Base-by-base conservation (phyloP, 2,888 invertebrate species). In the Drosophila subsilvestris region DNA sequence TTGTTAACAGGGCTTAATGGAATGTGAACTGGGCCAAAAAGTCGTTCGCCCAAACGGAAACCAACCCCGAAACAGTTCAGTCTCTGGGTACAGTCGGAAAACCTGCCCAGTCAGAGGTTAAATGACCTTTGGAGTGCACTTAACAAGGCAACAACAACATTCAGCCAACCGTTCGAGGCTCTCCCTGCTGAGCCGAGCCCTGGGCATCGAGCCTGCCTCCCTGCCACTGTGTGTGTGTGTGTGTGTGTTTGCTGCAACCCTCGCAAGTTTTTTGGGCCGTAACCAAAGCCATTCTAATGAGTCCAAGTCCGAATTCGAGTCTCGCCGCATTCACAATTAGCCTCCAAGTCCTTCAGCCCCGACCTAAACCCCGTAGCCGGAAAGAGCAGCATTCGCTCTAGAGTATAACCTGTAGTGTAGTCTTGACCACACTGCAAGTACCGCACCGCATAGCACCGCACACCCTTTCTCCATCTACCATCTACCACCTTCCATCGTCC, bases 321-420 rank as follows among this genome's bases (percentile, higher is more conserved):
- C 61, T 66, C 49, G 67, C 74, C 72, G 78, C 78, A 80, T 86
- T 86, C 86, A 80, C 88, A 83, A 83, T 83, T 83, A 88, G 88
- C 83, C 68, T 57, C 12, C 57, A 50, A 62, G 50, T 51, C 71
- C 72, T 56, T 66, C 18, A 32, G 60, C 48, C 29, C 44, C 59
- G 57, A 12, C 22, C 44, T 44, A 48, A 60, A 42, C 58, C 47
- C 47, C 49, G 18, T n/a, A 42, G 49, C 58, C 49, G 48, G 48
- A 58, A 9, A 9, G 27, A 49, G 73, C 82, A 72, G 60, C 70
- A 87, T 77, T 79, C 86, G 73, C 75, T 37, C 14, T 77, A 71
- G 75, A 81, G 79, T 82, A 82, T 79, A 79, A 82, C 81, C 81
- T 82, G 86, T 84, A 61, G 55, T 74, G 86, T 84, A 57, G 58